Base-by-base conservation (phyloP, 92 coral and sea anemone species). In the Siderastrea siderea region DNA sequence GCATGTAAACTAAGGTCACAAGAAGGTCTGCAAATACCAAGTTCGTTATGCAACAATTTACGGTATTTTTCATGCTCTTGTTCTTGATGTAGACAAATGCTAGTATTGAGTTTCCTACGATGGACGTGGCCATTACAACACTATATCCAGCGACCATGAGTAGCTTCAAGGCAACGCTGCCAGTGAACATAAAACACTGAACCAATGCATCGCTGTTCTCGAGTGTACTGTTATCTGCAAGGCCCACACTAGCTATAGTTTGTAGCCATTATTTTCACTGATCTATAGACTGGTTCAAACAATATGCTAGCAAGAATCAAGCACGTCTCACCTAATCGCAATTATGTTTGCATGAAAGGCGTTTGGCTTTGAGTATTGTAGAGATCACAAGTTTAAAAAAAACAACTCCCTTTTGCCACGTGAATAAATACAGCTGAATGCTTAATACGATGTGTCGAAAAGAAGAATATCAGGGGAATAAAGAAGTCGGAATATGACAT, bases 41-140 rank as follows among this genome's bases (percentile, higher is more conserved):
- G 75, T 80, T 80, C 84, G 66, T 80, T 12, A 80, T 67, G 51
- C 75, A 80, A 55, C 84, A 68, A 57, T 80, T 80, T 54, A 80
- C 52, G 3, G 63, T 66, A 5, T 51, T 80, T 75, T 43, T 80
- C 84, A 80, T 43, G 10, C 12, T 26, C 53, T 54, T 80, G 74
- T 57, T 54, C 59, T 67, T 80, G 84, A 26, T 53, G 43, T 49
- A 80, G 14, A 80, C 75, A 12, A 67, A 50, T 26, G 38, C 38
- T 26, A 26, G 38, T 26, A 26, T 26, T 26, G 38, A 44, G 52
- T 80, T 80, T 51, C 84, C 84, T 9, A 67, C 50, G 51, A 80
- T 38, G 8, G 84, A 80, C 12, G 51, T 51, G 62, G 38, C 62
- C 13, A 80, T 80, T 10, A 80, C 63, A 9, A 13, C 64, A 53